Percentiles rank a stretch among this genome's conserved stretches.
These are phyloP conservation scores for Cecropterus lyciades DNA, from an alignment of 1,140 invertebrate genomes.

Conservation along the genomic window DNA sequence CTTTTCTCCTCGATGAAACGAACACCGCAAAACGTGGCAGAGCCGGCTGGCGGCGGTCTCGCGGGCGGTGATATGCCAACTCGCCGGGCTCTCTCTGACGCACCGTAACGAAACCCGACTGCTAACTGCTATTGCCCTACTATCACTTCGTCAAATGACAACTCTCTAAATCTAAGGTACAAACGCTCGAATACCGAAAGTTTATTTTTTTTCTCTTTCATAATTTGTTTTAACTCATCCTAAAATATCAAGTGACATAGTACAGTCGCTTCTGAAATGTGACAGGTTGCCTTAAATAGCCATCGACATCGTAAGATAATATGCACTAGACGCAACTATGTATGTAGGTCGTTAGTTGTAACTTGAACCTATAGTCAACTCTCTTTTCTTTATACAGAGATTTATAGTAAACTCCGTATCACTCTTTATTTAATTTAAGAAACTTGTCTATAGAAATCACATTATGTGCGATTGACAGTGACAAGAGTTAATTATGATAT, in stretches of 20 bases:
- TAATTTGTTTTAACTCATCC: background rate
- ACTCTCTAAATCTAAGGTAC: slow-evolving; percentile 62
- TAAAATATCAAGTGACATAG: slow-evolving; percentile 9
- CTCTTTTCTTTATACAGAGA: background rate
- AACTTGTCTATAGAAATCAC: background rate
- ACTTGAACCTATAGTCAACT: slow-evolving; percentile 46
- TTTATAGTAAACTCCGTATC: background rate
- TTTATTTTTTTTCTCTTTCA: slow-evolving; percentile 13
- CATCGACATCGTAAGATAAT: slow-evolving; percentile 14
- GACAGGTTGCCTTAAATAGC: slow-evolving; percentile 15
- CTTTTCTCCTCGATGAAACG: slow-evolving; percentile 45
- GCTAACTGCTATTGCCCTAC: slow-evolving; percentile 69
- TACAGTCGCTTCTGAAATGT: slow-evolving; percentile 21
- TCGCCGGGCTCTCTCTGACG: slow-evolving; percentile 64
- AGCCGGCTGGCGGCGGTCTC: slow-evolving; percentile 34
- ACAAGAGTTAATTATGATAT: no score
- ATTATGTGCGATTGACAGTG: no score
- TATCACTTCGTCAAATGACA: slow-evolving; percentile 69
- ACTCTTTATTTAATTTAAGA: no score
- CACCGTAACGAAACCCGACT: slow-evolving; percentile 67
- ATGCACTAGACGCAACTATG: slow-evolving; percentile 12
- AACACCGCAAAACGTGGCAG: slow-evolving; percentile 20
- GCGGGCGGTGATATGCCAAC: slow-evolving; percentile 45
- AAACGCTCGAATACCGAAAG: slow-evolving; percentile 36
- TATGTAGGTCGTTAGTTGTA: slow-evolving; percentile 40